Evolutionary conservation across 2,888 invertebrate species (phyloP), one percentile per base, ranked within the genome.

Genomic region (Linyphia triangularis): DNA sequence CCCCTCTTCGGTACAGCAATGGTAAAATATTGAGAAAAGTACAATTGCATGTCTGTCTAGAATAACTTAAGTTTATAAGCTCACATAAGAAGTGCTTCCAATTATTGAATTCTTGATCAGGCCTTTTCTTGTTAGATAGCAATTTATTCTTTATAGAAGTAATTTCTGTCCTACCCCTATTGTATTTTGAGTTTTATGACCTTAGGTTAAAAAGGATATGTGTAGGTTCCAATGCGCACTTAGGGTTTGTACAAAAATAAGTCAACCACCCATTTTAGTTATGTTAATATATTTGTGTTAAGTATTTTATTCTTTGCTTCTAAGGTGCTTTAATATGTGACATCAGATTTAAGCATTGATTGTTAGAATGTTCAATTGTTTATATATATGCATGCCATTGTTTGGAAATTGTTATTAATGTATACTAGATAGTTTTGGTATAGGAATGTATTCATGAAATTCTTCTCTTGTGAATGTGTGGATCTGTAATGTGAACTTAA

Each of bases 81-180:
- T 79, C 85, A 79, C 65, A 72, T 63, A 61, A 77, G 43, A 85
- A 63, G 85, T 85, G 79, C 85, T 85, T 85, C 85, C 85, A 85
- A 59, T 28, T 78, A 61, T 78, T 19, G 33, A 65, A 28, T 65
- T 26, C 37, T 51, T 16, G 65, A 79, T 79, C 61, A 59, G 65
- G 43, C 30, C 43, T 26, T 59, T 28, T 30, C 51, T 24, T 37
- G 37, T 77, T 59, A 63, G 61, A 24, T 61, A 61, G 24, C 1
- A 24, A 10, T 26, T 57, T 16, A 16, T 57, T 57, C 5, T 57
- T 5, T 7, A 16, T 61, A 61, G 61, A 7, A 26, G 61, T 22
- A 22, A 24, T 61, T 61, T 13, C 9, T 9, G 7, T 61, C 2
- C 1, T 26, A 26, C 24, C 26, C 26, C 10, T 61, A 16, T 13